A percentile compares a stretch with the other conserved stretches of the same genome.
Conservation (phyloP, 2,113 vertebrate genomes). For the Vimba vimba region DNA sequence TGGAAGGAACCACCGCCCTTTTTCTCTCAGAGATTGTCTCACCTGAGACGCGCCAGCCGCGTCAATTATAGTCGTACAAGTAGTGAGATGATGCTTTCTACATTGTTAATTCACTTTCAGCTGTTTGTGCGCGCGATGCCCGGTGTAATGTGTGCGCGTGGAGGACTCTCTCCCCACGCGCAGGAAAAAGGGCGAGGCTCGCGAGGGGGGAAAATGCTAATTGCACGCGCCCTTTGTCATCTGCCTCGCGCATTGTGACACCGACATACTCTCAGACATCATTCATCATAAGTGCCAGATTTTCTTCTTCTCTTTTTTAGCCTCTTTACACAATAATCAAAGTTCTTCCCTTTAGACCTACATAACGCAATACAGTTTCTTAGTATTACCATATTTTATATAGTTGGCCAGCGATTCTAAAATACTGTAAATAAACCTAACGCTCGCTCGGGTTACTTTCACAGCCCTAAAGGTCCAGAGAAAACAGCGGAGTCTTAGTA, state of each 20-base stretch:
- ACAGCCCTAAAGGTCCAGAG: background rate
- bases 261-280: background rate
- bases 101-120: background rate
- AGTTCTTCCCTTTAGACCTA: background rate
- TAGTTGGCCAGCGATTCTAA: background rate
- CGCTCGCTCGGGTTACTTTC: background rate
- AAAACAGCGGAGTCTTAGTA: background rate
- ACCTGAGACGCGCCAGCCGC: background rate
- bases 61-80: background rate
- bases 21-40: background rate
- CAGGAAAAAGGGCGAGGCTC: conserved; percentile 75
- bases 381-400: conserved; percentile 13
- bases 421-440: background rate
- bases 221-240: conserved; percentile 63
- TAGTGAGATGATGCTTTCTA: background rate
- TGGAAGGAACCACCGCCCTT: conserved; percentile 31
- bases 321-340: background rate
- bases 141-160: conserved; percentile 64
- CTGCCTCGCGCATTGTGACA: conserved; percentile 33
- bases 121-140: conserved; percentile 34
- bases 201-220: conserved; percentile 52
- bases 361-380: background rate
- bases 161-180: conserved; percentile 46
- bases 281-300: background rate
- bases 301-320: background rate